Conservation (phyloP, 53 echinoderm and acorn worm species). For the Astropecten irregularis region DNA sequence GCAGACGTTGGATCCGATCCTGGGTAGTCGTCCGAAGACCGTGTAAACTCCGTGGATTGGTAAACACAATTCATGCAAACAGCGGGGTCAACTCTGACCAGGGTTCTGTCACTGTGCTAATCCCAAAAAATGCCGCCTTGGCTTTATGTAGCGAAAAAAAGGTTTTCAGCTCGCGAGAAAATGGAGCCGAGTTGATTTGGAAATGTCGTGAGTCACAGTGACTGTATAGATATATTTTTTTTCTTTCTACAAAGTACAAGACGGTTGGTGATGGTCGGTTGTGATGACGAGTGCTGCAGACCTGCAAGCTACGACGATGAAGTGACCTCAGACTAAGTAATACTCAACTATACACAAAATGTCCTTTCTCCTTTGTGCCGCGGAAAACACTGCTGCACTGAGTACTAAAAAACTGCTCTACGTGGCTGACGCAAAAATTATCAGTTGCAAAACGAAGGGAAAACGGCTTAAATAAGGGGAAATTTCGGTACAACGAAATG, state of each 20-base stretch:
- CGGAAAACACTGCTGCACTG: conserved; percentile 34
- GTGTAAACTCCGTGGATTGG: conserved; percentile 54
- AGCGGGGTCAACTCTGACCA: conserved; percentile 50
- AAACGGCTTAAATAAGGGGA: conserved; percentile 57
- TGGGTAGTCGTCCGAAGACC: conserved; percentile 49
- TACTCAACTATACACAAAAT: conserved; percentile 7
- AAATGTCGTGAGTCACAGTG: conserved; percentile 48
- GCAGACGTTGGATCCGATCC: conserved; percentile 38
- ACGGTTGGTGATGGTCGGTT: background rate
- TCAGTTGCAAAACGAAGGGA: conserved; percentile 55
- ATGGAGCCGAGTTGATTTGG: conserved; percentile 22
- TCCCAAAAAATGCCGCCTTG: conserved; percentile 44
- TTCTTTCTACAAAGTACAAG: conserved; percentile 2
- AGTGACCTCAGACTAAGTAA: conserved; percentile 51
- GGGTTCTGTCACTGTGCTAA: conserved; percentile 37
- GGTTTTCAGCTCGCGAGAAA: conserved; percentile 12
- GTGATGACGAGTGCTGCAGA: conserved; percentile 27
- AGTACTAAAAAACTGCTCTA: conserved; percentile 47
- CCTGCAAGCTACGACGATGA: background rate
- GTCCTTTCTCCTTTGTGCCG: conserved; percentile 7
- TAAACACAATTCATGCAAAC: conserved; percentile 58
- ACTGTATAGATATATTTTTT: conserved; percentile 34
- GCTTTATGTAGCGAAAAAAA: conserved; percentile 2
- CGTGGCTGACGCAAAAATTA: conserved; percentile 46
- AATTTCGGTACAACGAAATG: conserved; percentile 60